phyloP scores from a whole-genome alignment of 2,888 invertebrate genomes.

The Entomobrya proxima region DNA sequence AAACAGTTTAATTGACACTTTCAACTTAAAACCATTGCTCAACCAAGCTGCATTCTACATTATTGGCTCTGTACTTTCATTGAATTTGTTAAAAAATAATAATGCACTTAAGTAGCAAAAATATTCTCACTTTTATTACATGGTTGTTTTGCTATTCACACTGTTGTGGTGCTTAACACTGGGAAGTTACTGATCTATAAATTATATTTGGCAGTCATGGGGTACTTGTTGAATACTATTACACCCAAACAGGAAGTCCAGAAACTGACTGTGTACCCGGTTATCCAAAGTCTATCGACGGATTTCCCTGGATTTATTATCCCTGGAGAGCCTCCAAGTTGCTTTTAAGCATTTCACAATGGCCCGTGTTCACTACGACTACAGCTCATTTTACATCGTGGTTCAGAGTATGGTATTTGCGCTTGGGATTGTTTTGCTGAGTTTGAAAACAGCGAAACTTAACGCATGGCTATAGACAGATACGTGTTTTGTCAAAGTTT shows the following conservation, averaged over 20 bases:
- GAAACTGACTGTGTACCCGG: background rate
- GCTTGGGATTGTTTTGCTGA: background rate
- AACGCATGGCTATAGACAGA: background rate
- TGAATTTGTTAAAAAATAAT: too few species aligned
- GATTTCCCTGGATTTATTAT: slow-evolving; percentile 25
- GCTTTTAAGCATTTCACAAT: background rate
- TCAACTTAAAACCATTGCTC: too few species aligned
- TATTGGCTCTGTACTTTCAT: too few species aligned
- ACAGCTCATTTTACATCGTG: background rate
- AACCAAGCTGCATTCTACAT: too few species aligned
- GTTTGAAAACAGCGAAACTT: background rate
- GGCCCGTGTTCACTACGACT: background rate
- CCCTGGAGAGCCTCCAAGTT: background rate
- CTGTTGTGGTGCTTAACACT: too few species aligned
- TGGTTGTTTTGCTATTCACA: too few species aligned
- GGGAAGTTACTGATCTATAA: background rate
- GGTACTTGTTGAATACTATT: background rate
- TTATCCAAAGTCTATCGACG: background rate
- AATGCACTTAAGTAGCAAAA: too few species aligned
- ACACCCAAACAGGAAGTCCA: background rate
- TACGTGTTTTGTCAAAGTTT: background rate
- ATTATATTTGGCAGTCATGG: background rate
- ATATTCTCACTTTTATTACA: too few species aligned
- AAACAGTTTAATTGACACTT: too few species aligned
- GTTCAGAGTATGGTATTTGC: background rate